A percentile compares a stretch with the other conserved stretches of the same genome.
Conservation (phyloP, 2,113 vertebrate species). For the Daubentonia madagascariensis region DNA sequence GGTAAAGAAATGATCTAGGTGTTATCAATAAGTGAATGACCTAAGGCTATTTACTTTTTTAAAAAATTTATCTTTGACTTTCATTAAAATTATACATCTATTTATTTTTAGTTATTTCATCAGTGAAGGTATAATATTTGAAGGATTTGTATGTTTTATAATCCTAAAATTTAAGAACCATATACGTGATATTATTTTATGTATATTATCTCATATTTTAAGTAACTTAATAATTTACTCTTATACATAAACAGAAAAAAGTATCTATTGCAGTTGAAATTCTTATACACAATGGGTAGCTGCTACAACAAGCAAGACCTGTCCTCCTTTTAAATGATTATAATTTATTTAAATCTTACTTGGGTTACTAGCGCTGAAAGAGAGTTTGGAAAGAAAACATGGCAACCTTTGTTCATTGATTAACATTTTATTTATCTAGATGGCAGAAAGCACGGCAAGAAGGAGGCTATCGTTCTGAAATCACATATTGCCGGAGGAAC, state of each 20-base stretch:
- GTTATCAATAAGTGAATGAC: not conserved
- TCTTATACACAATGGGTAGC: not conserved
- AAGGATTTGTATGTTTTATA: not conserved
- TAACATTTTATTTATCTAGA: conserved; percentile 76
- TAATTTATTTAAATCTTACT: not conserved
- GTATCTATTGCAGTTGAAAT: not conserved
- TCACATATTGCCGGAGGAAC: conserved; percentile 91
- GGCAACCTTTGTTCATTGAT: not conserved
- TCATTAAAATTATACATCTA: not conserved
- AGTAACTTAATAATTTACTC: not conserved
- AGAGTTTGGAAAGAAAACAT: not conserved
- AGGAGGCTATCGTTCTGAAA: conserved; percentile 89
- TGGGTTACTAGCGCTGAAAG: not conserved
- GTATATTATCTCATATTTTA: not conserved
- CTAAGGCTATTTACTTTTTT: not conserved
- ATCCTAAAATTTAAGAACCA: not conserved
- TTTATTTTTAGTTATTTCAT: not conserved
- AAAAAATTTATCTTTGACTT: not conserved
- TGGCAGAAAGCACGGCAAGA: conserved; percentile 91
- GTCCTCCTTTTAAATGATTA: not conserved
- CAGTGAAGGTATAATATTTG: not conserved
- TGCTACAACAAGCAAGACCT: not conserved
- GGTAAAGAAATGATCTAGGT: conserved; percentile 82
- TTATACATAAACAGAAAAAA: not conserved
- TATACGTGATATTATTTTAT: not conserved